Evolutionary conservation across 2,888 invertebrate genomes (phyloP), one percentile per base, ranked within the genome.

Genomic region (Ophion obscuratus): DNA sequence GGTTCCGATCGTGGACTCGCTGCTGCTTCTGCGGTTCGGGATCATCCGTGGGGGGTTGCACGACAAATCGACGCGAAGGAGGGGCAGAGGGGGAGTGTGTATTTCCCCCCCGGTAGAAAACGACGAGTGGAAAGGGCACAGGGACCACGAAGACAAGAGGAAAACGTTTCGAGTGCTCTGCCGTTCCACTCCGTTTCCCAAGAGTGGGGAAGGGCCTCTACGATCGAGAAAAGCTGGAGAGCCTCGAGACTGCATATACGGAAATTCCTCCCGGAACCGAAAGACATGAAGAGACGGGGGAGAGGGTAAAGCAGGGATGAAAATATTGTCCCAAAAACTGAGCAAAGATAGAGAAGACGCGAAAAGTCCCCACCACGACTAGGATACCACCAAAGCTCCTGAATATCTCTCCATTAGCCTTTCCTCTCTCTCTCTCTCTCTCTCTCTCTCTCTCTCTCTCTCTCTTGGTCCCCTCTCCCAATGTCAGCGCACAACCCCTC

Each of bases 401-500:
- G 91, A 94, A 94, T 93, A 94, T 94, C 92, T 94, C 94, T 93
- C 94, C 94, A 94, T 94, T 94, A 93, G 93, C 92, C 93, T 93
- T 92, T 92, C 91, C 91, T 90, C 90, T 88, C 87, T 83, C 86
- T 79, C 84, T 75, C 85, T 87, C 7, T 20, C 40, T 73, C 57
- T 70, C 14, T 36, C n/a, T n/a, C 91, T 90, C 90, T 88, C 87
- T 83, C 86, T 79, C 84, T 75, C 85, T 87, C 7, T 20, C 40
- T 73, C 57, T 70, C 14, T 36, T 40, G 53, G 40, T 77, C 80
- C 85, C 84, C 85, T 81, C 85, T 76, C 77, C 77, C 59, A 36
- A 36, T 84, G 85, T 85, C 86, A 84, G 82, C 83, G 80, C 84
- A 53, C 53, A 84, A 78, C 85, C 79, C 84, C 84, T 80, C 53